A percentile compares a stretch with the other conserved stretches of the same genome.
These are phyloP conservation scores for Holocentrus rufus DNA, from an alignment of 2,797 vertebrate species.

Conservation along the genomic window DNA sequence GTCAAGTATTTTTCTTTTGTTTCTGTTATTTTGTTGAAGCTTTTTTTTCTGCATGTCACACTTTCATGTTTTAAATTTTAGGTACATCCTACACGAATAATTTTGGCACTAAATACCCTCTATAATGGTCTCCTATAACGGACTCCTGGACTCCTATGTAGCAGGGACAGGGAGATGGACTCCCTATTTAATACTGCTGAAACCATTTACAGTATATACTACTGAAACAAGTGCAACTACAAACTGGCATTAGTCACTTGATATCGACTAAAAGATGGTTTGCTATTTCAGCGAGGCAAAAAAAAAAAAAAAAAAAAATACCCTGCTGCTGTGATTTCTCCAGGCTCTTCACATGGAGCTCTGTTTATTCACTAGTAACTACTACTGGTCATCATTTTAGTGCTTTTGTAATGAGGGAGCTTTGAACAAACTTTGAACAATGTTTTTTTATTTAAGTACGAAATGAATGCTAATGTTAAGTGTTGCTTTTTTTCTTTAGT, in stretches of 20 bases:
- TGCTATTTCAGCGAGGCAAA: slow-evolving; percentile 58
- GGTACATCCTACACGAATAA: slow-evolving; percentile 66
- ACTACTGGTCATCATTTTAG: slow-evolving; percentile 28
- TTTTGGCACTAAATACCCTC: slow-evolving; percentile 58
- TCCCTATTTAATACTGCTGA: slow-evolving; percentile 14
- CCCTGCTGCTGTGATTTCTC: slow-evolving; percentile 57
- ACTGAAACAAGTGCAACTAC: slow-evolving; percentile 53
- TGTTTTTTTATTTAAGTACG: slow-evolving; percentile 39
- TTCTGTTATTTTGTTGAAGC: slow-evolving; percentile 55
- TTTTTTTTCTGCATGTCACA: slow-evolving; percentile 79
- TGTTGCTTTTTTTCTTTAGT: slow-evolving; percentile 60
- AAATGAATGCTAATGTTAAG: slow-evolving; percentile 47
- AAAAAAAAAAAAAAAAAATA: slow-evolving; percentile 42
- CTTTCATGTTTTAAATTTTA: slow-evolving; percentile 66
- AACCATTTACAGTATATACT: slow-evolving; percentile 27
- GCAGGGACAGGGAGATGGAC: slow-evolving; percentile 29
- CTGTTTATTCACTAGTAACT: slow-evolving; percentile 26
- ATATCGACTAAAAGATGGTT: slow-evolving; percentile 35
- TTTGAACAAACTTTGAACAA: slow-evolving; percentile 39
- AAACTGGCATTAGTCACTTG: slow-evolving; percentile 16
- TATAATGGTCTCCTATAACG: slow-evolving; percentile 15
- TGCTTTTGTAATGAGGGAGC: slow-evolving; percentile 43
- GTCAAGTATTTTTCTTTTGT: slow-evolving; percentile 48
- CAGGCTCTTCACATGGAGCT: slow-evolving; percentile 42
- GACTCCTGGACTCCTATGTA: slow-evolving; percentile 35